Conservation (phyloP, 2,888 invertebrate species). For the Uropetala carovei region DNA sequence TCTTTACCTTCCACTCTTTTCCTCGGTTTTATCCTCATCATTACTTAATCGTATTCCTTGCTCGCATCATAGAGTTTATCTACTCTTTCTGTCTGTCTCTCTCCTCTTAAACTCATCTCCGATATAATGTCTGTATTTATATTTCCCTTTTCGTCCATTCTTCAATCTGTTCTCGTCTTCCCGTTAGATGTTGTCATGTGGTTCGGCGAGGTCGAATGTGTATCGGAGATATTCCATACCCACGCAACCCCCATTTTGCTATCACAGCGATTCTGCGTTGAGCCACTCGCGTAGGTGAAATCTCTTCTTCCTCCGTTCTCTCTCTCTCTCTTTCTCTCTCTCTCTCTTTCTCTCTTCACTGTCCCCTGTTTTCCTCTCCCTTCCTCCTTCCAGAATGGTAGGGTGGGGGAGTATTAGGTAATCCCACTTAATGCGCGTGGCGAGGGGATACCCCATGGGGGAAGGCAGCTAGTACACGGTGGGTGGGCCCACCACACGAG, state of each 20-base stretch:
- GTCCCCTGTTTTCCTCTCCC: neutral
- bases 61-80: neutral
- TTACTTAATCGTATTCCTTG: neutral
- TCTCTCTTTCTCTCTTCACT: too few relatives aligned
- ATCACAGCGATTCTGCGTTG: constrained; percentile 10
- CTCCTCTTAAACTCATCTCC: neutral
- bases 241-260: neutral
- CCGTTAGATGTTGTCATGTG: too few relatives aligned
- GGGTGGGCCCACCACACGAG: neutral
- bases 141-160: too few relatives aligned
- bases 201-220: too few relatives aligned
- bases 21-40: neutral
- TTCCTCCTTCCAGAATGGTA: neutral
- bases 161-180: too few relatives aligned
- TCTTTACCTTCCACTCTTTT: neutral
- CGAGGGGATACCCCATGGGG: constrained; percentile 14
- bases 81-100: neutral
- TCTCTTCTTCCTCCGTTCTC: neutral
- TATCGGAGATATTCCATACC: too few relatives aligned
- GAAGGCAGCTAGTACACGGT: neutral
- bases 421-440: constrained; percentile 61
- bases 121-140: too few relatives aligned
- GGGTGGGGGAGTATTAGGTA: constrained; percentile 41
- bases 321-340: neutral
- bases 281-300: neutral